Percentiles rank a stretch among this genome's conserved stretches.
Evolutionary conservation across 2,888 invertebrate genomes (phyloP).

Genomic region (Orgyia antiqua): DNA sequence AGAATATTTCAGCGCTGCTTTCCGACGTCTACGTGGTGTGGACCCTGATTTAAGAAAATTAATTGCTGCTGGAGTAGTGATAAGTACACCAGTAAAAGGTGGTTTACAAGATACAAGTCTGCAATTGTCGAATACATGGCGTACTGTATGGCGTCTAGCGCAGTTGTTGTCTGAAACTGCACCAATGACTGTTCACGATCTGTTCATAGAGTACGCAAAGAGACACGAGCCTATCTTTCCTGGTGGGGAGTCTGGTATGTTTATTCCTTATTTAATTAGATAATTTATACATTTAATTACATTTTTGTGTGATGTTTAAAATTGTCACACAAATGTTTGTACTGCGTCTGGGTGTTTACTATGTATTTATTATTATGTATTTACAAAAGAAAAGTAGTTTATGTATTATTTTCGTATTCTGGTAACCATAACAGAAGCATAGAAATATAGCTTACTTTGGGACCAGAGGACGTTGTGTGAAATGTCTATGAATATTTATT

Average conservation of each 20-base stretch:
- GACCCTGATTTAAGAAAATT: conserved; percentile 44
- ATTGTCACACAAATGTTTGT: too few species aligned
- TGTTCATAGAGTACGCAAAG: conserved; percentile 46
- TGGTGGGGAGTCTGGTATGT: conserved; percentile 45
- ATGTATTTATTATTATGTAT: too few species aligned
- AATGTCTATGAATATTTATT: too few species aligned
- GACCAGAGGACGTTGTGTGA: too few species aligned
- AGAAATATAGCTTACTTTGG: too few species aligned
- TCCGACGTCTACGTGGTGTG: conserved; percentile 35
- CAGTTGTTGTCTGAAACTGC: conserved; percentile 44
- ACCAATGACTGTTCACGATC: conserved; percentile 34
- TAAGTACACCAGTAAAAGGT: too few species aligned
- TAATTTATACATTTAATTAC: background rate
- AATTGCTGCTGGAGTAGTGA: conserved; percentile 42
- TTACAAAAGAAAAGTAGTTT: too few species aligned
- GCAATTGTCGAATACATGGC: conserved; percentile 48
- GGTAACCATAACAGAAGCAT: too few species aligned
- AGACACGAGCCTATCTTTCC: conserved; percentile 54
- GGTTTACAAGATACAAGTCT: conserved; percentile 31
- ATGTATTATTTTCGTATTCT: too few species aligned
- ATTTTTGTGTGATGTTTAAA: background rate
- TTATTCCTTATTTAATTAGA: background rate
- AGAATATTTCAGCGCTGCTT: conserved; percentile 35
- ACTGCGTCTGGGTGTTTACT: too few species aligned
- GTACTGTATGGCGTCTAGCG: conserved; percentile 58